Conservation (phyloP, 2,888 invertebrate species). For the Rhagium mordax region DNA sequence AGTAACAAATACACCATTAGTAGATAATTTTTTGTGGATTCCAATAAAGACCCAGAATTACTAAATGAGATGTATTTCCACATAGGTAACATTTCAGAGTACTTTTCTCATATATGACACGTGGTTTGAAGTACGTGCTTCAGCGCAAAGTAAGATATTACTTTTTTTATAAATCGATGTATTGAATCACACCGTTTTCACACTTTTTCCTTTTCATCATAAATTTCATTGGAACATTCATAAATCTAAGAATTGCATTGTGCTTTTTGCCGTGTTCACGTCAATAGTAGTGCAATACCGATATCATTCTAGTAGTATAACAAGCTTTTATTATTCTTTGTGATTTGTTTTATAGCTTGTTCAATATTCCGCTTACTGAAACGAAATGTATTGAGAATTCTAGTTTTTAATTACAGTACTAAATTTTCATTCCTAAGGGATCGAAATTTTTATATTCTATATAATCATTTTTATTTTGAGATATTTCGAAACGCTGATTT, state of each 20-base stretch:
- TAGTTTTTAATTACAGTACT: background rate
- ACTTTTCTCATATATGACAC: background rate
- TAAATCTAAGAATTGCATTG: conserved; percentile 10
- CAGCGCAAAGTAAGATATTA: background rate
- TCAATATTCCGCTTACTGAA: background rate
- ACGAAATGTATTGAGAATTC: background rate
- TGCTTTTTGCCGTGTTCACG: background rate
- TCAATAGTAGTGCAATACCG: background rate
- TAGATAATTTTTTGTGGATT: too few species aligned
- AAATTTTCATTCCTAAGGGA: too few species aligned
- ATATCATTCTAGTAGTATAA: background rate
- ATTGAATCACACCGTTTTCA: background rate
- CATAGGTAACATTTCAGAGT: background rate
- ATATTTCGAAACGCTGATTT: too few species aligned
- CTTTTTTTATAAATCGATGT: background rate
- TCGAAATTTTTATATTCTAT: too few species aligned
- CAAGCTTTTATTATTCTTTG: background rate
- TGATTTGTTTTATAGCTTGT: background rate
- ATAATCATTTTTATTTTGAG: too few species aligned
- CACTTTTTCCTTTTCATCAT: background rate
- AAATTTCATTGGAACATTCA: conserved; percentile 9
- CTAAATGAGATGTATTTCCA: background rate
- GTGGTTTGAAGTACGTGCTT: background rate
- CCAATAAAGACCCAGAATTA: too few species aligned
- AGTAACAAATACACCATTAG: too few species aligned